Base-by-base conservation (phyloP, 2,113 vertebrate species). In the Notarius lentiginosus region DNA sequence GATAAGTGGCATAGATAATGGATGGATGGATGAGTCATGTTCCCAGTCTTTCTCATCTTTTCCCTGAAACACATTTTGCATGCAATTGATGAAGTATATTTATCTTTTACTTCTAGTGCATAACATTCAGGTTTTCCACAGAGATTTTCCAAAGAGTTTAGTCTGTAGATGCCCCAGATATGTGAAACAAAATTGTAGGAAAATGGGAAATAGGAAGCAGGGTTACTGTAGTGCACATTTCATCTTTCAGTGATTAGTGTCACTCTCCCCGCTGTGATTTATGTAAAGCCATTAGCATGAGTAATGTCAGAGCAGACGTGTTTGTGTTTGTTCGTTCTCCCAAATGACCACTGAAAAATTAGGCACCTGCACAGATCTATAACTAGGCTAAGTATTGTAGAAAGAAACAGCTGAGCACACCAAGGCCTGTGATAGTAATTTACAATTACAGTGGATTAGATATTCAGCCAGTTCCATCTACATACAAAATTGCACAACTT, bases 221-320 rank as follows among this genome's bases (percentile, higher is more conserved):
- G 89, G 83, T 47, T 18, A 86, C 89, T 87, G 81, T 81, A 87
- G 89, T 87, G 91, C 88, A 87, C 87, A 87, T 90, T 92, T 92
- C 89, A 87, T 91, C 91, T 92, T 89, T 87, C 90, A 90, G 93
- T 92, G 93, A 92, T 94, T 93, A 93, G 89, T 91, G 94, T 93
- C 93, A 89, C 81, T 87, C 91, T 87, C 8, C 27, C 90, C 80
- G 87, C 90, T 85, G 91, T 92, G 93, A 93, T 94, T 94, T 91
- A 94, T 93, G 93, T 88, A 83, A 89, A 90, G 86, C 90, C 87
- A 90, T 94, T 92, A 93, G 89, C 89, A 92, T 88, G 88, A 91
- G 90, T 92, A 92, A 92, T 91, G 55, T 86, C 22, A 89, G 87
- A 53, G 90, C 89, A 92, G 18, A 27, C 88, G 86, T 90, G 91